Evolutionary conservation across 2,113 vertebrate species (phyloP), one percentile per base, ranked within the genome.

Genomic region (Hemichromis elongatus): DNA sequence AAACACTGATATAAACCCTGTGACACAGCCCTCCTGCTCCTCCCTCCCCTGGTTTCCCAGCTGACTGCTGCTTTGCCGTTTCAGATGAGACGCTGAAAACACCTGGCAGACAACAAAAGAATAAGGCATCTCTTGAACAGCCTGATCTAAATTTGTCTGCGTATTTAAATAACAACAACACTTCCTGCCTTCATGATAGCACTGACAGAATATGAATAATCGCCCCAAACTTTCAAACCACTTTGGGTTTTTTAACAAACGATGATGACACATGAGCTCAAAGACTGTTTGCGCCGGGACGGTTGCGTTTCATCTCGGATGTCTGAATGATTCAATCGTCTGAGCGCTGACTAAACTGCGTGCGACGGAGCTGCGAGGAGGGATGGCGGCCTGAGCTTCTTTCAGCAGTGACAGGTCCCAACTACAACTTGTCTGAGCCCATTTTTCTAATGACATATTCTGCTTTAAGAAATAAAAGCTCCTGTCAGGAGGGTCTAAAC

Each of bases 381-480:
- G 63, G 42, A 75, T 53, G 24, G 87, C 77, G 18, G 88, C 42
- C 66, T 0, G 77, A 53, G 77, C 55, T 1, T 35, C 84, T 82
- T 28, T 86, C 80, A 56, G 80, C 82, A 0, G 13, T 88, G 92
- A 90, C 89, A 57, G 77, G 77, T 89, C 84, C 70, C 66, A 81
- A 90, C 50, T 61, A 88, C 88, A 28, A 79, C 82, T 77, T 86
- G 89, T 92, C 91, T 70, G 86, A 26, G 50, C 40, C 86, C 87
- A 88, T 93, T 93, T 92, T 83, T 52, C 88, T 91, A 87, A 93
- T 89, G 83, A 90, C 61, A 77, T 24, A 52, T 80, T 87, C 47
- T 56, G 50, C 61, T 81, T 68, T 45, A 55, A 66, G 59, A 75
- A 73, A 73, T 66, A 80, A 89, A 79, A 56, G 79, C 40, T 70